Evolutionary conservation across 2,797 vertebrate species (phyloP), one percentile per base, ranked within the genome.

Genomic region (Tapirus indicus): DNA sequence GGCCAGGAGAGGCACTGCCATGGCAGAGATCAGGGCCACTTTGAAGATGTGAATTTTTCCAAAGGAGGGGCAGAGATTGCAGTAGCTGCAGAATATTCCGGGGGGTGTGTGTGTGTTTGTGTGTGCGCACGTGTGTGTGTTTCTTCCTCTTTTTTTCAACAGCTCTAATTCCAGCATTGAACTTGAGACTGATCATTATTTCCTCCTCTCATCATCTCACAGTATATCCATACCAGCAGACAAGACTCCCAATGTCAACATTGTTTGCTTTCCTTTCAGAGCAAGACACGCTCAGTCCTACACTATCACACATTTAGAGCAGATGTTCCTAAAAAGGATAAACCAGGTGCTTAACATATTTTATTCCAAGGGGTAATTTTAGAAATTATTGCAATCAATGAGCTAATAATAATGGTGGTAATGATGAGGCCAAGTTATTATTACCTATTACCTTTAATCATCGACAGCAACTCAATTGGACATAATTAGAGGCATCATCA

Each of bases 341-440:
- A 98, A 98, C 99, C 99, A 99, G 99, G 99, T 99, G 99, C 99
- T 99, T 99, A 99, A 98, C 98, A 98, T 99, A 98, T 99, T 99
- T 98, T 99, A 99, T 99, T 99, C 99, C 99, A 98, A 99, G 98
- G 99, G 99, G 99, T 98, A 99, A 99, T 99, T 99, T 99, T 98
- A 99, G 94, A 99, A 99, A 99, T 99, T 99, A 99, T 99, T 99
- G 99, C 99, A 99, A 99, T 99, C 99, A 99, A 99, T 99, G 99
- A 99, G 98, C 98, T 99, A 99, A 99, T 99, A 99, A 99, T 99
- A 98, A 98, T 98, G 98, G 97, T 98, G 99, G 99, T 99, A 99
- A 99, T 99, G 99, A 99, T 98, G 98, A 99, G 98, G 98, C 98
- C 98, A 97, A 98, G 99, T 99, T 99, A 99, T 99, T 99, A 99